Evolutionary conservation across 2,113 vertebrate species (phyloP), one percentile per base, ranked within the genome.

Genomic region (Entelurus aequoreus): DNA sequence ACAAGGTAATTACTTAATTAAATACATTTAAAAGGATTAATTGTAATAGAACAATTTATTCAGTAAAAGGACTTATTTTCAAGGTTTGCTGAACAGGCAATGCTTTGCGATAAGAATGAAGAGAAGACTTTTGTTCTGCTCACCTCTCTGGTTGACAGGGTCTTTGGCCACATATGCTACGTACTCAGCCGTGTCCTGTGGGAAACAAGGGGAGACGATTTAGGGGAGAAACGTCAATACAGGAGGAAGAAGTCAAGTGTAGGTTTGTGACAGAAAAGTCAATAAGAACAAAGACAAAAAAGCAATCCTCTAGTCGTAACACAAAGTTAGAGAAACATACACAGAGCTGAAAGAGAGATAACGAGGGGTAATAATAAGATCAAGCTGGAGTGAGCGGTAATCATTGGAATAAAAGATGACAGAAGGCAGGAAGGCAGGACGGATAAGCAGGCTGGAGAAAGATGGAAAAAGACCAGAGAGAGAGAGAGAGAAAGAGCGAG

Each of bases 141-240:
- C 85, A 98, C 96, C 96, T 95, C 96, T 93, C 86, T 98, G 96
- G 84, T 98, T 98, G 80, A 98, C 95, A 0, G 96, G 95, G 75
- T 98, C 96, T 95, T 98, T 98, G 93, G 96, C 96, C 90, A 98
- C 96, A 3, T 98, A 92, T 63, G 91, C 91, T 89, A 91, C 90
- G 65, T 91, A 92, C 78, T 91, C 91, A 53, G 90, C 91, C 50
- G 90, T 91, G 49, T 91, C 90, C 90, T 91, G 61, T 28, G 49
- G 53, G 49, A 72, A 52, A 78, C 51, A 64, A 19, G 66, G 69
- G 57, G 46, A 68, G 58, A 63, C 21, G 58, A 55, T 84, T 66
- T 76, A 52, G 52, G 53, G 40, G 62, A 42, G 19, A 35, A 65
- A 75, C 73, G 69, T 37, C 59, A 42, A 70, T 50, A 2, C 3